Percentiles rank a stretch among this genome's conserved stretches.
Conservation (phyloP, 2,888 invertebrate species). For the Pristionchus japonicus region DNA sequence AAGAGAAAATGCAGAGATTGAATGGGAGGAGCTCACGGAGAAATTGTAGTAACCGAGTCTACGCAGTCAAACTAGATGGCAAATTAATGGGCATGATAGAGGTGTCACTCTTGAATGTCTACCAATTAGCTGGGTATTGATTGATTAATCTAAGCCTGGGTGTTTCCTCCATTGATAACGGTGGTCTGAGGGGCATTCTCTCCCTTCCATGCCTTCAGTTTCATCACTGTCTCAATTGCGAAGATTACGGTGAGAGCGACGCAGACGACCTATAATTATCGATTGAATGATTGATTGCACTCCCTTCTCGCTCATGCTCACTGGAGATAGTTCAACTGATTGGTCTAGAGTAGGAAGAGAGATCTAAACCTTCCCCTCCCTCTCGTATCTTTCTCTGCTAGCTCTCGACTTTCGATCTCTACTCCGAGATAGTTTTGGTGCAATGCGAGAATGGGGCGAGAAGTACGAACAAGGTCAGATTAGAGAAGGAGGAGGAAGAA, state of each 20-base stretch:
- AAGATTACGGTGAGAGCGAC: slow-evolving; percentile 72
- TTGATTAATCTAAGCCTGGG: slow-evolving; percentile 11
- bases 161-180: slow-evolving; percentile 36
- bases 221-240: slow-evolving; percentile 72
- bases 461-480: slow-evolving; percentile 2
- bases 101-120: neutral
- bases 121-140: neutral
- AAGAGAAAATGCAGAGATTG: slow-evolving; percentile 35
- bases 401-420: slow-evolving; percentile 31
- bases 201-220: slow-evolving; percentile 73
- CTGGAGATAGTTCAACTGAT: neutral
- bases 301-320: neutral
- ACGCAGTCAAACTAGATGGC: neutral
- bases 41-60: neutral
- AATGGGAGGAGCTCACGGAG: neutral
- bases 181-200: slow-evolving; percentile 62
- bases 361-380: neutral
- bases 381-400: neutral
- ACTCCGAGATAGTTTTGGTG: slow-evolving; percentile 30
- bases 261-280: slow-evolving; percentile 66
- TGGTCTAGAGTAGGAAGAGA: neutral
- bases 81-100: neutral
- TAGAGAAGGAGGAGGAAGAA: neutral
- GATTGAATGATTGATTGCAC: neutral
- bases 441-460: slow-evolving; percentile 25